A percentile compares a stretch with the other conserved stretches of the same genome.
Evolutionary conservation across 2,888 invertebrate genomes (phyloP).

Genomic region (Eudemis profundana): DNA sequence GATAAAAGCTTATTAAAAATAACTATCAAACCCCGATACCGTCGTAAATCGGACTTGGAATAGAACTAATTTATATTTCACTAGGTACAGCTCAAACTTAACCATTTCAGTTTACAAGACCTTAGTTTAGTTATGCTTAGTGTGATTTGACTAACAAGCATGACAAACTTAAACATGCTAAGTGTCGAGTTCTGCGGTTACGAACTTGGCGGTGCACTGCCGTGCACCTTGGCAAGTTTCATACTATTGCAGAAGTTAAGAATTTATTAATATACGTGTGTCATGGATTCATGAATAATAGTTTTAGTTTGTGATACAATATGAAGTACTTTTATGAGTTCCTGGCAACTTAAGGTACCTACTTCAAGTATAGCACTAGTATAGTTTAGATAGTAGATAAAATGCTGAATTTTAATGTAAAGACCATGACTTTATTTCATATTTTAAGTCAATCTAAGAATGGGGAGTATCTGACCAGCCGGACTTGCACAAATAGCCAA

Average conservation of each 20-base stretch:
- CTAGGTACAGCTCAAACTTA: slow-evolving; percentile 10
- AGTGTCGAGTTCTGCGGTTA: slow-evolving; percentile 17
- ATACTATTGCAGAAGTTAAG: slow-evolving; percentile 7
- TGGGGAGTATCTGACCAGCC: too few species aligned
- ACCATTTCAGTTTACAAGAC: slow-evolving; percentile 13
- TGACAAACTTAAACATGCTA: slow-evolving; percentile 30
- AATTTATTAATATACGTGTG: slow-evolving; percentile 1
- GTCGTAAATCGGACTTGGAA: slow-evolving; percentile 6
- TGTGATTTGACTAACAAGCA: slow-evolving; percentile 29
- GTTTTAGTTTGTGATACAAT: too few species aligned
- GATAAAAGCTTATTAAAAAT: background rate
- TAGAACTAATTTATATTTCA: slow-evolving; percentile 11
- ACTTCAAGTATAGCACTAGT: too few species aligned
- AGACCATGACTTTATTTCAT: too few species aligned
- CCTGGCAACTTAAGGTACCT: too few species aligned
- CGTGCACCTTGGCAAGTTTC: slow-evolving; percentile 18
- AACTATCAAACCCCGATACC: background rate
- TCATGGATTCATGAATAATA: too few species aligned
- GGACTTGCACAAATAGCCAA: too few species aligned
- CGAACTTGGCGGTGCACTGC: slow-evolving; percentile 17
- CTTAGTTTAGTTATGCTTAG: slow-evolving; percentile 22
- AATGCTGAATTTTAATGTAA: too few species aligned
- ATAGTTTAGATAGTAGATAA: too few species aligned
- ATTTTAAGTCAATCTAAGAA: too few species aligned
- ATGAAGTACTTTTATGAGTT: too few species aligned